Conservation (phyloP, 2,888 invertebrate species). For the Pachycephus smyrnensis region DNA sequence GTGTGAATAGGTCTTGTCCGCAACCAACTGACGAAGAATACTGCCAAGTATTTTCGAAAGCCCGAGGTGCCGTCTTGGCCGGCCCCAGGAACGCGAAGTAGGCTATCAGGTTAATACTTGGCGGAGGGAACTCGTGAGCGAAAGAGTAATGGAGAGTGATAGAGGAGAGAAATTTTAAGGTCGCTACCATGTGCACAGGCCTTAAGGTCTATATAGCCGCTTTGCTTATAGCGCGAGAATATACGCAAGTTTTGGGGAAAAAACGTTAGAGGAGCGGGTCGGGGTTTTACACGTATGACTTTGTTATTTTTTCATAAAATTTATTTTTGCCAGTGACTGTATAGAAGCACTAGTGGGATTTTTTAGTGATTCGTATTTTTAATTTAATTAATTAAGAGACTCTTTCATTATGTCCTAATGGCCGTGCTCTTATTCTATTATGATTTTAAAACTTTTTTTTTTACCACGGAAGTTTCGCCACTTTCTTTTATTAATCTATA, state of each 20-base stretch:
- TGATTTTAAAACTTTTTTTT: too few species aligned
- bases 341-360: background rate
- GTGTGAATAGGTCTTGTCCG: background rate
- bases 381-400: background rate
- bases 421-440: background rate
- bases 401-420: background rate
- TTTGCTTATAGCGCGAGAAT: background rate
- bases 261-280: background rate
- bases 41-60: constrained; percentile 57
- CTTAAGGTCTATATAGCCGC: background rate
- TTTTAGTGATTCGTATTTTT: background rate
- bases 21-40: background rate
- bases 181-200: background rate
- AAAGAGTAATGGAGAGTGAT: constrained; percentile 23
- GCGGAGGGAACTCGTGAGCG: constrained; percentile 17
- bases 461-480: too few species aligned
- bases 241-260: background rate
- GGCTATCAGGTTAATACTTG: constrained; percentile 62
- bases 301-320: background rate
- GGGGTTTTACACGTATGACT: background rate
- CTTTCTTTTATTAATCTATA: too few species aligned
- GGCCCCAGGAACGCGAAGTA: constrained; percentile 45
- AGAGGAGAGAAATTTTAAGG: constrained; percentile 1
- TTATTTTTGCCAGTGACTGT: background rate
- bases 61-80: constrained; percentile 39